Evolutionary conservation across 2,113 vertebrate genomes (phyloP).

Genomic region (Grammomys dolichurus): DNA sequence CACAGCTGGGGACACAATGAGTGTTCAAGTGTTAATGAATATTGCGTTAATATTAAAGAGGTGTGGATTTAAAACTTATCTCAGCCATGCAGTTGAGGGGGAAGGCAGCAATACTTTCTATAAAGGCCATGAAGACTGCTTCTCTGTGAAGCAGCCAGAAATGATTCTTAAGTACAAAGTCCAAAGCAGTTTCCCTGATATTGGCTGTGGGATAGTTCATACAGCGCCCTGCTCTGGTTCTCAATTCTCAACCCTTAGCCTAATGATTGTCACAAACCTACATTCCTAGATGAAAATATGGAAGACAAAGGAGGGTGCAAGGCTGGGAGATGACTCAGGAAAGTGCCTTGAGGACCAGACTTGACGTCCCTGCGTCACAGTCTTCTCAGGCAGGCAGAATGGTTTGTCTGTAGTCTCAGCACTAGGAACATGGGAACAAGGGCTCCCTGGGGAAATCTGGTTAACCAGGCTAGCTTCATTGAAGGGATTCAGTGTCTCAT

Average conservation of each 20-base stretch:
- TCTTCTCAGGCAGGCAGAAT: not conserved
- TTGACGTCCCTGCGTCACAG: not conserved
- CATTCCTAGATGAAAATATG: not conserved
- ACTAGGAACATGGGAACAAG: no score
- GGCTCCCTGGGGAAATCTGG: not conserved
- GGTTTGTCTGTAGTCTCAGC: not conserved
- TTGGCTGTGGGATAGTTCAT: not conserved
- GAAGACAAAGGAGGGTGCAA: no score
- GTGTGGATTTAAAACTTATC: not conserved
- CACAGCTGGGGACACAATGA: not conserved
- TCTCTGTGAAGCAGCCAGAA: rapidly evolving
- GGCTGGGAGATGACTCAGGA: not conserved
- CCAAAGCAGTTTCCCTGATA: not conserved
- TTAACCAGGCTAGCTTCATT: not conserved
- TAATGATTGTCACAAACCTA: not conserved
- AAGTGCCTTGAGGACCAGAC: not conserved
- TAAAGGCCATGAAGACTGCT: not conserved
- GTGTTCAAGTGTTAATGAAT: constrained; percentile 7
- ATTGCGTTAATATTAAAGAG: not conserved
- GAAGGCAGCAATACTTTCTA: not conserved
- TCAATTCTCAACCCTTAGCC: not conserved
- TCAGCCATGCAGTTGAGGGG: not conserved
- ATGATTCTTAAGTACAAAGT: not conserved
- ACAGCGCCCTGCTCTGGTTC: rapidly evolving
- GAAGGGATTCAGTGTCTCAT: not conserved